Percentiles rank a stretch among this genome's conserved stretches.
Evolutionary conservation across 2,113 vertebrate species (phyloP).

Genomic region (Callithrix jacchus): DNA sequence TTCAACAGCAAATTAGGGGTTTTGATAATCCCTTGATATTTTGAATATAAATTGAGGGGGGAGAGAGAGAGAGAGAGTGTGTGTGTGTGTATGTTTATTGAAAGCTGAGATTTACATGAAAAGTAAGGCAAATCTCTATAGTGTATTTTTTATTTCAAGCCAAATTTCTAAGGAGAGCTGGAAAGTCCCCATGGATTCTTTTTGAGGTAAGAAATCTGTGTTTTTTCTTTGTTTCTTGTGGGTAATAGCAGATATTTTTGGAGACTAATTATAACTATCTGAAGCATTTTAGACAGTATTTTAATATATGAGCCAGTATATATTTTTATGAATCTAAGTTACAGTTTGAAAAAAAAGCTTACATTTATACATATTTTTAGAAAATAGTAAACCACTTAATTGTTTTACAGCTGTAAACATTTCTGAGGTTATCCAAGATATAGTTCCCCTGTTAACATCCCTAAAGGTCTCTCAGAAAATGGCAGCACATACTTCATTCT

Average conservation of each 20-base stretch:
- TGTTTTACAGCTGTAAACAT: neutral
- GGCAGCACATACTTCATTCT: neutral
- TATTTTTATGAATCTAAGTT: slow-evolving; percentile 38
- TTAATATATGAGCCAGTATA: neutral
- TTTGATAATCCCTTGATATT: slow-evolving; percentile 75
- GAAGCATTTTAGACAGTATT: slow-evolving; percentile 28
- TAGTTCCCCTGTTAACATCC: neutral
- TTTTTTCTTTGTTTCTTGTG: slow-evolving; percentile 57
- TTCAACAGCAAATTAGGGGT: slow-evolving; percentile 80
- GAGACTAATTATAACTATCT: slow-evolving; percentile 46
- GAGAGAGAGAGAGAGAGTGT: neutral
- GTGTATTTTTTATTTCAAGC: slow-evolving; percentile 52
- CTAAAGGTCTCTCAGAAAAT: neutral
- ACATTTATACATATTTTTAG: neutral
- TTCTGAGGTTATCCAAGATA: neutral
- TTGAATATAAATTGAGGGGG: slow-evolving; percentile 66
- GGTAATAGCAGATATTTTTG: slow-evolving; percentile 39
- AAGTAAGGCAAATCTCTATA: slow-evolving; percentile 43
- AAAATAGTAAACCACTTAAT: neutral
- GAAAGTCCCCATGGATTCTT: slow-evolving; percentile 58
- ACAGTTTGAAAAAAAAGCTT: neutral
- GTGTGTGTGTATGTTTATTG: slow-evolving; percentile 49
- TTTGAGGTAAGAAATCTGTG: slow-evolving; percentile 51
- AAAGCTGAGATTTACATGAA: slow-evolving; percentile 70
- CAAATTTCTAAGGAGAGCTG: slow-evolving; percentile 50